Conservation (phyloP, 2,797 vertebrate species). For the Zenarchopterus dispar region DNA sequence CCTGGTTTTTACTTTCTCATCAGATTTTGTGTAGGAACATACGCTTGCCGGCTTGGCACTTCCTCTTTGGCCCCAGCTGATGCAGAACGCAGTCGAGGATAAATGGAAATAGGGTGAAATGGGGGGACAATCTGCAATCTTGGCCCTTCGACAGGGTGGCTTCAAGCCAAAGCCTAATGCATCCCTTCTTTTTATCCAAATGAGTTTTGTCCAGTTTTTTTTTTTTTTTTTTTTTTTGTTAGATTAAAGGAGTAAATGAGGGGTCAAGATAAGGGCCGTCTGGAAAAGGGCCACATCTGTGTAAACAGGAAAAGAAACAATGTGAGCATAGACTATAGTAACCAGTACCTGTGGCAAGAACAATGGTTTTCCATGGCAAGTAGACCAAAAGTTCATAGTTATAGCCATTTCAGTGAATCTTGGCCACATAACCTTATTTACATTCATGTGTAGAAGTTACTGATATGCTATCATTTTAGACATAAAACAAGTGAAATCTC, state of each 20-base stretch:
- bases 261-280: constrained; percentile 41
- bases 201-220: constrained; percentile 63
- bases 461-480: too few relatives aligned
- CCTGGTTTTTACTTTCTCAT: constrained; percentile 58
- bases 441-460: too few relatives aligned
- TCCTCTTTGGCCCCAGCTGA: constrained; percentile 66
- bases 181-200: constrained; percentile 71
- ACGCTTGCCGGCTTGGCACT: constrained; percentile 57
- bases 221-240: constrained; percentile 47
- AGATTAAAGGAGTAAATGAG: constrained; percentile 54
- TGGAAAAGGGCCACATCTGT: constrained; percentile 50
- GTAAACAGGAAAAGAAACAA: constrained; percentile 27
- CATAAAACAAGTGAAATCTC: too few relatives aligned
- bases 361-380: too few relatives aligned
- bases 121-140: constrained; percentile 55
- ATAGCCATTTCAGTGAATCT: too few relatives aligned
- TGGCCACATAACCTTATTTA: too few relatives aligned
- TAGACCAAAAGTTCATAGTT: too few relatives aligned
- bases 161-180: constrained; percentile 84
- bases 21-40: constrained; percentile 40
- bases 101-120: constrained; percentile 58
- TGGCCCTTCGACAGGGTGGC: constrained; percentile 84
- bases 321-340: constrained; percentile 12
- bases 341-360: too few relatives aligned
- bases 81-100: constrained; percentile 51